Evolutionary conservation across 2,888 invertebrate genomes (phyloP).

Genomic region (Sphaerophoria taeniata): DNA sequence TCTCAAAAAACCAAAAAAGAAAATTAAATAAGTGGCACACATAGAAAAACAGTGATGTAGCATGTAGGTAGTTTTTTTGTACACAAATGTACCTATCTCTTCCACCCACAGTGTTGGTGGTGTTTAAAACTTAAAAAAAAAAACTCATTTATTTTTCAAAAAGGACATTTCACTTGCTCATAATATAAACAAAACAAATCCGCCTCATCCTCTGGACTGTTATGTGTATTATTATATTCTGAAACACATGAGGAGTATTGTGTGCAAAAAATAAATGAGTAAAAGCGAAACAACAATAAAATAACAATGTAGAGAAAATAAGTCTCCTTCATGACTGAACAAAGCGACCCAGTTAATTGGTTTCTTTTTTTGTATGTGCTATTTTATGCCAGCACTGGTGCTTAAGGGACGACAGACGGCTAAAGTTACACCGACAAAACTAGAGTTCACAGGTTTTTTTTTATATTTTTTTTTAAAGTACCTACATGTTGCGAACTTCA

Average conservation of each 20-base stretch:
- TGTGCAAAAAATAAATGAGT: not conserved
- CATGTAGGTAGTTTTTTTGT: not conserved
- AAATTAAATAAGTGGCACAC: constrained; percentile 23
- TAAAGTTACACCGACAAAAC: constrained; percentile 44
- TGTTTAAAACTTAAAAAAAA: not conserved
- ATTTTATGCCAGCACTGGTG: constrained; percentile 1
- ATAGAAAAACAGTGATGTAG: not conserved
- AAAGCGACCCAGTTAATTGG: constrained; percentile 61
- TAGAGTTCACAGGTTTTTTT: constrained; percentile 9
- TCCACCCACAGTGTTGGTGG: not conserved
- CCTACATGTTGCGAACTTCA: constrained; percentile 38
- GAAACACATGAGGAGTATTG: not conserved
- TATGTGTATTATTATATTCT: not conserved
- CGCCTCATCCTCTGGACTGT: constrained; percentile 26
- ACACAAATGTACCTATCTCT: not conserved
- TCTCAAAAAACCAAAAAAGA: not conserved
- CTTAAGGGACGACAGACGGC: not conserved
- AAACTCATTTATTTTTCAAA: constrained; percentile 23
- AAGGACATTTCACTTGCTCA: constrained; percentile 4
- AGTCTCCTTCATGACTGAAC: constrained; percentile 32
- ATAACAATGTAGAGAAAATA: constrained; percentile 4
- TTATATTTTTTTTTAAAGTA: not conserved
- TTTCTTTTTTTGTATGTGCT: constrained; percentile 1
- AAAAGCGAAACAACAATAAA: not conserved
- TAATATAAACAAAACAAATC: constrained; percentile 18